Base-by-base conservation (phyloP, 2,113 vertebrate genomes). In the Stercorarius parasiticus region DNA sequence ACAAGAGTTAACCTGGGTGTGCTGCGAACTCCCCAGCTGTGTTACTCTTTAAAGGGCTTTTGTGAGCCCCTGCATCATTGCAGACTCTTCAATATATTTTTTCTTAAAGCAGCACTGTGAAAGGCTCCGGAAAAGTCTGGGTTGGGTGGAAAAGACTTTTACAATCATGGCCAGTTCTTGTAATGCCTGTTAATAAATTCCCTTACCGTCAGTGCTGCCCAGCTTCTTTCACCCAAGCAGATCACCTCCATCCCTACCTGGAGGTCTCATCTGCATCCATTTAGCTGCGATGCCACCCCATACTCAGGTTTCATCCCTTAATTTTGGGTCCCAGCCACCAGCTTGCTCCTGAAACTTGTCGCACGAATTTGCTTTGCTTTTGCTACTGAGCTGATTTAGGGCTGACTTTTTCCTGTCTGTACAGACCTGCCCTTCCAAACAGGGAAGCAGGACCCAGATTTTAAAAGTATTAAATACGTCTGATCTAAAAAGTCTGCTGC, bases 251-350 rank as follows among this genome's bases (percentile, higher is more conserved):
- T 36, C 29, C 32, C 23, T 79, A 27, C 38, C 47, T 76, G 43
- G 19, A 88, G 11, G 17, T 55, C 26, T 80, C 36, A 25, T 14
- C 72, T 64, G 20, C 23, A 23, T 66, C 20, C 14, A 1, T 69
- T 34, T 30, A 19, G 27, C 67, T 47, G 4, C 0, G 8, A 16
- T 65, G 21, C 30, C 6, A 6, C 4, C 34, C n/a, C 29, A 10
- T 4, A 5, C 7, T 71, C 2, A 1, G 19, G 8, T 65, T 72
- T 67, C 13, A 36, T 55, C 47, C 3, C 21, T 72, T 50, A 21
- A 30, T 67, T 91, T 76, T 59, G 32, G 11, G 16, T 59, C 5
- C 14, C 22, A 88, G 27, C 12, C 20, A 43, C 30, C 55, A 49
- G 4, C 12, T 91, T 36, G 5, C 18, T 53, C 45, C 55, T 52